A percentile compares a stretch with the other conserved stretches of the same genome.
Conservation (phyloP, 35 echinoderm and acorn worm genomes). For the Diadema setosum region DNA sequence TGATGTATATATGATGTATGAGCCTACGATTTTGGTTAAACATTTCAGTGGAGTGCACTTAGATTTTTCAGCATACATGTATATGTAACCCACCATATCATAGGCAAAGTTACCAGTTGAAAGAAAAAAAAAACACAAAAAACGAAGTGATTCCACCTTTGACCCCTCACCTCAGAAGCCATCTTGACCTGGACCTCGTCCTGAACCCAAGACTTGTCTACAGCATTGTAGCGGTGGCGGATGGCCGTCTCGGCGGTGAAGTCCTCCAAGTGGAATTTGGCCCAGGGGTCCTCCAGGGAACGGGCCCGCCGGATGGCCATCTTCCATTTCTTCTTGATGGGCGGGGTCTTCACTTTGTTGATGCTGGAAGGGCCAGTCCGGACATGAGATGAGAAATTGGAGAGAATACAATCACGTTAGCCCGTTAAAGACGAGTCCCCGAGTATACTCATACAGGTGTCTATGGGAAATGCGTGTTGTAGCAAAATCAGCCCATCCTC, state of each 20-base stretch:
- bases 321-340: slow-evolving; percentile 68
- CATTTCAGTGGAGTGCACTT: too few species aligned
- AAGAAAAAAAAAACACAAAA: neutral
- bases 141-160: neutral
- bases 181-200: slow-evolving; percentile 89
- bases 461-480: too few species aligned
- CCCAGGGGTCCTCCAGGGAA: slow-evolving; percentile 70
- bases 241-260: slow-evolving; percentile 48
- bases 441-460: too few species aligned
- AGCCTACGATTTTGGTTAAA: too few species aligned
- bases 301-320: slow-evolving; percentile 50
- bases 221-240: slow-evolving; percentile 78
- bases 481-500: too few species aligned
- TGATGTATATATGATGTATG: too few species aligned
- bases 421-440: too few species aligned
- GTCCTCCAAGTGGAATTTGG: slow-evolving; percentile 70
- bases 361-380: neutral
- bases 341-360: neutral
- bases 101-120: too few species aligned
- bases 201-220: slow-evolving; percentile 60
- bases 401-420: too few species aligned
- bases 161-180: slow-evolving; percentile 60
- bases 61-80: too few species aligned
- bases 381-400: too few species aligned
- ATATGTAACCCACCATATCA: too few species aligned